Evolutionary conservation across 2,888 invertebrate genomes (phyloP).

Genomic region (Drosophila ezoana): DNA sequence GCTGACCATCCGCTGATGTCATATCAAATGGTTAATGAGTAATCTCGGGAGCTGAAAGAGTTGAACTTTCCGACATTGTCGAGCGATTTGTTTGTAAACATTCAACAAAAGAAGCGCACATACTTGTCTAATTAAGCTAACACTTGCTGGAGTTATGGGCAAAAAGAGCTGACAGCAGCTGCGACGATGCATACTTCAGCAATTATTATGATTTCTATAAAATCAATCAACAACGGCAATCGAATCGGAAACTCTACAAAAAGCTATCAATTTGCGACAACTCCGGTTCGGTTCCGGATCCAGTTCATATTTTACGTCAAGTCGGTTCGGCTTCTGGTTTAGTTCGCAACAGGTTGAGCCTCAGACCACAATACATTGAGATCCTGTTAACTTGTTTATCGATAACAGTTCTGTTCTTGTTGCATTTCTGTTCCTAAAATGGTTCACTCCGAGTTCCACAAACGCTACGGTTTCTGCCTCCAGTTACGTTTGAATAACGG

Average conservation of each 20-base stretch:
- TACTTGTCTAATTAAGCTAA: constrained; percentile 16
- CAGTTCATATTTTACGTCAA: background rate
- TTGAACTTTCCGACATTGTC: constrained; percentile 21
- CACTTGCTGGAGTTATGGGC: constrained; percentile 4
- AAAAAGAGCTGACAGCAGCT: background rate
- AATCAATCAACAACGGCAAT: no score
- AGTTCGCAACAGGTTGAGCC: background rate
- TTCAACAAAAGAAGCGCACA: background rate
- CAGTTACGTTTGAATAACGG: background rate
- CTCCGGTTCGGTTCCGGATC: background rate
- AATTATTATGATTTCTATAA: background rate
- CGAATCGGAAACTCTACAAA: no score
- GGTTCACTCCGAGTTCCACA: no score
- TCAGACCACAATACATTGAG: no score
- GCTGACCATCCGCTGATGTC: constrained; percentile 63
- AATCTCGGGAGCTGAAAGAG: constrained; percentile 11
- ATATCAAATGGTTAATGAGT: constrained; percentile 39
- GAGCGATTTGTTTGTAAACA: constrained; percentile 21
- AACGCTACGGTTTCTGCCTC: no score
- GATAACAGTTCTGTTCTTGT: no score
- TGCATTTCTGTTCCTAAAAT: no score
- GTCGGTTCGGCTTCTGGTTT: background rate
- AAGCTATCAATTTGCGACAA: no score
- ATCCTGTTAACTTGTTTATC: no score
- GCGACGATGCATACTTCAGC: background rate